Conservation (phyloP, 2,888 invertebrate species). For the Argynnis bischoffii region DNA sequence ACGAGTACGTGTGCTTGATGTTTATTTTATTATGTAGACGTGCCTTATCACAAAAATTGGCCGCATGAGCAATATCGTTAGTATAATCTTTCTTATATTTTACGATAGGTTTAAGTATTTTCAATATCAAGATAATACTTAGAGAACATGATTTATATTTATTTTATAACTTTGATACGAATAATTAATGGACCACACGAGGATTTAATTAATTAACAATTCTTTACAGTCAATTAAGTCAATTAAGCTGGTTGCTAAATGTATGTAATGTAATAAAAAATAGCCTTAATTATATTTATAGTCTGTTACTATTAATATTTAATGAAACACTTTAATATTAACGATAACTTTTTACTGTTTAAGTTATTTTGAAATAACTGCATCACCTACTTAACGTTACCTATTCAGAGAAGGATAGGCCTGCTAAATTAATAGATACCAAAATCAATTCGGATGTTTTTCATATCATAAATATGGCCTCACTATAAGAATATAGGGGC, state of each 20-base stretch:
- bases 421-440: neutral
- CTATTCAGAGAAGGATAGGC: no score
- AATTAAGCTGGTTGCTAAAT: no score
- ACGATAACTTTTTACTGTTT: no score
- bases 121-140: conserved; percentile 19
- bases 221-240: conserved; percentile 11
- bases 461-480: conserved; percentile 21
- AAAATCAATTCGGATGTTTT: conserved; percentile 34
- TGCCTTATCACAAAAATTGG: conserved; percentile 28
- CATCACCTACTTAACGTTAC: no score
- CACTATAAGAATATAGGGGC: neutral
- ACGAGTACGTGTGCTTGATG: neutral
- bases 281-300: no score
- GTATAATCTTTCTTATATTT: conserved; percentile 20
- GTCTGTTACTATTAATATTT: no score
- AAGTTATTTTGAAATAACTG: no score
- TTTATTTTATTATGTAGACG: conserved; percentile 19
- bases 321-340: no score
- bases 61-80: conserved; percentile 22
- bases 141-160: conserved; percentile 22
- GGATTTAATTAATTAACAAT: neutral
- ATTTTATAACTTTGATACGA: neutral
- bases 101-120: conserved; percentile 21
- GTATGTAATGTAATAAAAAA: no score
- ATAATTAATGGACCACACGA: conserved; percentile 18